Evolutionary conservation across 53 echinoderm and acorn worm species (phyloP).

Genomic region (Holothuria leucospilota): DNA sequence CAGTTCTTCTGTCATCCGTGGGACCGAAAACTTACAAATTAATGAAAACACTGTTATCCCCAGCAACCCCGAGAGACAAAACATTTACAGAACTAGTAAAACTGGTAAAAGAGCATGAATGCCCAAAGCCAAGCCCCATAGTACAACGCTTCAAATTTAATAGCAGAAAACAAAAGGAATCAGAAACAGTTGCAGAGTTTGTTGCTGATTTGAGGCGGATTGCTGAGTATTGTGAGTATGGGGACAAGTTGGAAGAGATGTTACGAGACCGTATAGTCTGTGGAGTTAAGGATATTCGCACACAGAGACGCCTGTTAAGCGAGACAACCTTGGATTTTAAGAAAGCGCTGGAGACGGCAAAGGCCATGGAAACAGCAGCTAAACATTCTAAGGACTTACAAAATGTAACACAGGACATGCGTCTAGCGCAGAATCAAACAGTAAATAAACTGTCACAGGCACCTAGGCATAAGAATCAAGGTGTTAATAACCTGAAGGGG

Average conservation of each 20-base stretch:
- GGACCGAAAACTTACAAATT: too few relatives aligned
- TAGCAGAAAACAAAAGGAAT: background rate
- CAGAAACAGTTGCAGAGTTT: conserved; percentile 13
- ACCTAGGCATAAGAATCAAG: background rate
- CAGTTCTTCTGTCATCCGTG: conserved; percentile 32
- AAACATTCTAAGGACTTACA: conserved; percentile 46
- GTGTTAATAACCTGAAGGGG: background rate
- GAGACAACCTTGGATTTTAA: too few relatives aligned
- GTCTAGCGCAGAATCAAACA: too few relatives aligned
- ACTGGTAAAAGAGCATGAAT: conserved; percentile 37
- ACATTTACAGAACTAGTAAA: too few relatives aligned
- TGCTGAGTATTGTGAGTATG: conserved; percentile 47
- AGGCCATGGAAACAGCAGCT: conserved; percentile 48
- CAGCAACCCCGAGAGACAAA: background rate
- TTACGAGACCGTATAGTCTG: conserved; percentile 36
- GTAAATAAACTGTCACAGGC: background rate
- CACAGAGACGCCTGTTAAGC: conserved; percentile 46
- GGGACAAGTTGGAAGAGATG: conserved; percentile 42
- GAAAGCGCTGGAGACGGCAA: too few relatives aligned
- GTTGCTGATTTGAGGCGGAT: conserved; percentile 32
- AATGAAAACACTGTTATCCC: background rate
- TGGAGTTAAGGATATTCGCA: conserved; percentile 15
- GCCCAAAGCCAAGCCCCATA: too few relatives aligned
- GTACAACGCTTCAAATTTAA: too few relatives aligned
- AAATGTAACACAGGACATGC: background rate